Evolutionary conservation across 1,140 invertebrate species (phyloP), one percentile per base, ranked within the genome.

Genomic region (Condylostylus longicornis): DNA sequence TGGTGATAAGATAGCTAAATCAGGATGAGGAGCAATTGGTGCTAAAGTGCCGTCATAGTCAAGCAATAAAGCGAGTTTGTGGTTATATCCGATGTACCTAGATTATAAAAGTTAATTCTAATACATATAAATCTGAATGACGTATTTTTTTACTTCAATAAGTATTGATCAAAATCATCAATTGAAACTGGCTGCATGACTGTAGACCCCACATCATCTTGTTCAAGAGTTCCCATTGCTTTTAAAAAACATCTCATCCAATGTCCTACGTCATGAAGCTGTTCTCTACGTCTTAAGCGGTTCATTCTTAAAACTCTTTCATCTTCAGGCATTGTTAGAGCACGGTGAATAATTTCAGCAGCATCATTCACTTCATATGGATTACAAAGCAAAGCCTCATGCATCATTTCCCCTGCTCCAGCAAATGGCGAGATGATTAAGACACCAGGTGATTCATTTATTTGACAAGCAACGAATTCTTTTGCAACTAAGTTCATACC

Each of bases 401-500:
- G 83, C 84, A 89, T 89, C 67, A 81, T 86, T 55, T 87, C 83
- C 1, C 82, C 83, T 14, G 86, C 85, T 2, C 86, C 85, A 38
- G 86, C 86, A 58, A 93, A 90, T 0, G 85, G 84, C 2, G 84
- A 89, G 3, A 93, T 74, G 29, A 93, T 83, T 5, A 93, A 58
- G 0, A 93, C 86, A 6, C 87, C 87, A 0, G 85, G 83, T 0
- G 82, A 75, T 10, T 74, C 74, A 42, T 86, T 84, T 7, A 88
- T 88, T 60, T 90, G 86, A 53, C 86, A 90, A 5, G 86, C 86
- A 2, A 90, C 85, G 50, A 87, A 91, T 58, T 93, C 87, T 60
- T 93, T 91, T 5, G 86, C 86, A 0, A 91, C 86, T 29, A 93
- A 66, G 64, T 93, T 93, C 87, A 93, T 93, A 30, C 87, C 87